A percentile compares a stretch with the other conserved stretches of the same genome.
phyloP scores from a whole-genome alignment of 2,888 invertebrate genomes.

The Drosophila mimica region DNA sequence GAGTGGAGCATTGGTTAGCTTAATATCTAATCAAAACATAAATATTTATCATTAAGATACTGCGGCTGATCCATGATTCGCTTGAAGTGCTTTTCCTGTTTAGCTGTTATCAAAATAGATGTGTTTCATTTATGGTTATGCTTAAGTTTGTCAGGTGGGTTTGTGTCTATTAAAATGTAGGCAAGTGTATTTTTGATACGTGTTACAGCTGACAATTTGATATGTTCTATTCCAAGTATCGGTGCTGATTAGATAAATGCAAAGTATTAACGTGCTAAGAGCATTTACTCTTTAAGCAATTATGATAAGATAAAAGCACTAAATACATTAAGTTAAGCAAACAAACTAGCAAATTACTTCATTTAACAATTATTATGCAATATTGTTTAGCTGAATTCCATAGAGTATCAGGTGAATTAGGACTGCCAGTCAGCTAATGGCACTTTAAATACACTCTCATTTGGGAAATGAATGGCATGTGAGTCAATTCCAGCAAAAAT shows the following conservation, averaged over 20 bases:
- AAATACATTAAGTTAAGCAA: not conserved
- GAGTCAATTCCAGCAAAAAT: slow-evolving; percentile 42
- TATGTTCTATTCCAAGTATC: slow-evolving; percentile 21
- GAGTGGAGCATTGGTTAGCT: slow-evolving; percentile 41
- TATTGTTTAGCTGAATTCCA: not conserved
- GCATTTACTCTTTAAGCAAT: not conserved
- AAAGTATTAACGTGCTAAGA: not conserved
- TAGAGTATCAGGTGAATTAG: not conserved
- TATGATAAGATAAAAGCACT: not conserved
- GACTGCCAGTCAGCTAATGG: not conserved
- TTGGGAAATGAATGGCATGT: slow-evolving; percentile 19
- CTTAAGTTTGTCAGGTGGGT: slow-evolving; percentile 1
- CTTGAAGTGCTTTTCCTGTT: slow-evolving; percentile 40
- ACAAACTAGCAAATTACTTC: not conserved
- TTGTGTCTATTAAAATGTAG: slow-evolving; percentile 2
- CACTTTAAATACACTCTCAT: not conserved
- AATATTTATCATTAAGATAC: slow-evolving; percentile 57
- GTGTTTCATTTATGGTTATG: slow-evolving; percentile 44
- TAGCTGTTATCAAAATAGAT: slow-evolving; percentile 64
- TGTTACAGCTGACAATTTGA: slow-evolving; percentile 40
- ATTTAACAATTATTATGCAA: not conserved
- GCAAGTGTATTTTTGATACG: slow-evolving; percentile 15
- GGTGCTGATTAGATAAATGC: slow-evolving; percentile 32
- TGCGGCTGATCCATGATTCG: slow-evolving; percentile 19
- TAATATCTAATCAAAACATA: slow-evolving; percentile 70